These are phyloP conservation scores for Scaptomyza graminum DNA, from an alignment of 1,140 invertebrate genomes.

Conservation along the genomic window DNA sequence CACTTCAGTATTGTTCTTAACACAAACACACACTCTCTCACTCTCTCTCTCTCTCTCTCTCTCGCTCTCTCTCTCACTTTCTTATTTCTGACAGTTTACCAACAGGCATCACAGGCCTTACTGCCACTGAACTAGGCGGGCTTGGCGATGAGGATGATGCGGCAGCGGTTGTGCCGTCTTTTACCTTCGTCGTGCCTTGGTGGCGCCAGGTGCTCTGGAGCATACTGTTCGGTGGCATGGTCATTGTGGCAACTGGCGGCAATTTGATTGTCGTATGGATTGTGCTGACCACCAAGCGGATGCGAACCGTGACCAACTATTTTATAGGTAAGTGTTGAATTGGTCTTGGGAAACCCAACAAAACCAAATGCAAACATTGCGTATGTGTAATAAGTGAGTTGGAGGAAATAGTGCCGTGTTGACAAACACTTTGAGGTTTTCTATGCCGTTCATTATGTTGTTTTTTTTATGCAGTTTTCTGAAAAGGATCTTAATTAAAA, in stretches of 20 bases:
- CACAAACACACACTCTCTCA: slow-evolving; percentile 76
- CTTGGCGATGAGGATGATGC: slow-evolving; percentile 43
- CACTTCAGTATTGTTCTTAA: slow-evolving; percentile 23
- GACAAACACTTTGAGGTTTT: background rate
- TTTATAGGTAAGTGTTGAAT: slow-evolving; percentile 88
- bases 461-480: background rate
- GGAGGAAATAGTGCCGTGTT: slow-evolving; percentile 16
- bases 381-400: slow-evolving; percentile 35
- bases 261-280: slow-evolving; percentile 98
- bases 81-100: slow-evolving; percentile 32
- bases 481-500: slow-evolving; percentile 7
- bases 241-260: slow-evolving; percentile 95
- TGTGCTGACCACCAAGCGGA: slow-evolving; percentile 94
- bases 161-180: slow-evolving; percentile 42
- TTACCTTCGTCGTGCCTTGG: slow-evolving; percentile 90
- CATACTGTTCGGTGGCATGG: slow-evolving; percentile 93
- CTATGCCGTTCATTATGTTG: background rate
- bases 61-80: slow-evolving; percentile 8
- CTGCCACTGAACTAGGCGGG: slow-evolving; percentile 7
- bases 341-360: background rate
- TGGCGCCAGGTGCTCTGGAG: slow-evolving; percentile 95
- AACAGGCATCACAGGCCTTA: slow-evolving; percentile 47
- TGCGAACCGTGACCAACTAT: slow-evolving; percentile 98
- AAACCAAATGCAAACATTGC: slow-evolving; percentile 12
- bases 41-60: slow-evolving; percentile 5